Percentiles rank a stretch among this genome's conserved stretches.
These are phyloP conservation scores for Tipula vernalis DNA, from an alignment of 2,888 invertebrate genomes.

Conservation along the genomic window DNA sequence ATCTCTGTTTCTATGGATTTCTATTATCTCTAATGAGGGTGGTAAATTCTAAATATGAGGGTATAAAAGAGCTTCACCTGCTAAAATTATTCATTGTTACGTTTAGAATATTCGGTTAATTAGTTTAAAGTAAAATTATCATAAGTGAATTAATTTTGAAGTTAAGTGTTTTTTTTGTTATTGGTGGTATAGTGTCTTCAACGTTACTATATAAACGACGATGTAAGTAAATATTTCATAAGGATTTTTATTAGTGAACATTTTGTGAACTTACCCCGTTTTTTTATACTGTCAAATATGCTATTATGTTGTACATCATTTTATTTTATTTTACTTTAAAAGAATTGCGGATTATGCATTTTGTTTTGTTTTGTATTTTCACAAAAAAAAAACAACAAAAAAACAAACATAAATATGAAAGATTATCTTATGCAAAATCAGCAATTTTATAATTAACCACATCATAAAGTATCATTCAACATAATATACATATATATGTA, in stretches of 20 bases:
- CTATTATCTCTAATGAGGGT: slow-evolving; percentile 15
- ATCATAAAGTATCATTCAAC: slow-evolving; percentile 4
- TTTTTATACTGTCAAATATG: not conserved
- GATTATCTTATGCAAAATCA: not conserved
- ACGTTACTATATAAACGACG: not conserved
- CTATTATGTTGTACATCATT: not conserved
- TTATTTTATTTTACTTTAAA: not conserved
- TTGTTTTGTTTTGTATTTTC: not conserved
- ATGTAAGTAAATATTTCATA: not conserved
- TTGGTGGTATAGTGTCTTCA: not conserved
- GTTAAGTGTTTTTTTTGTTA: not conserved
- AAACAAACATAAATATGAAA: not conserved
- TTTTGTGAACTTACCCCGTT: not conserved
- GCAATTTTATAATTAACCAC: not conserved
- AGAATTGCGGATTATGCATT: not conserved
- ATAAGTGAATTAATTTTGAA: not conserved
- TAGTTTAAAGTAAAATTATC: not conserved
- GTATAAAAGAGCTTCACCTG: slow-evolving; percentile 20
- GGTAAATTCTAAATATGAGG: slow-evolving; percentile 19
- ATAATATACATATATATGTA: not conserved
- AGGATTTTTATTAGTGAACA: not conserved
- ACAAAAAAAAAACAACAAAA: not conserved
- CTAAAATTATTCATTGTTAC: slow-evolving; percentile 15
- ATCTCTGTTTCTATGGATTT: slow-evolving; percentile 15
- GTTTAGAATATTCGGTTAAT: not conserved